These are phyloP conservation scores for Etheostoma nigrum DNA, from an alignment of 2,797 vertebrate genomes.

Conservation along the genomic window DNA sequence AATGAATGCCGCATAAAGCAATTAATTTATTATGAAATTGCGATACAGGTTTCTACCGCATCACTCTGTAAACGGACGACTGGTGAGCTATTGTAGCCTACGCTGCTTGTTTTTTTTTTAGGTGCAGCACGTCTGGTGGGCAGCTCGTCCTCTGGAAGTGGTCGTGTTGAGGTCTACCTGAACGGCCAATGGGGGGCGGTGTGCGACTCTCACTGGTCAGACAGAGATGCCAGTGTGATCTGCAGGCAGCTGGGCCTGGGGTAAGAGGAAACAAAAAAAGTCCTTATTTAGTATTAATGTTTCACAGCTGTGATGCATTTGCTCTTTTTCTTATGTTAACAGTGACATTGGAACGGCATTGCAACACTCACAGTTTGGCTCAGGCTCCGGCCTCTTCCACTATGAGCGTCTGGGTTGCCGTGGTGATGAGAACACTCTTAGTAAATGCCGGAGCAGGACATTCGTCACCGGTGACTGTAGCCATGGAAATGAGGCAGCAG, in stretches of 20 bases:
- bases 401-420: conserved; percentile 91
- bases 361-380: conserved; percentile 82
- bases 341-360: conserved; percentile 90
- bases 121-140: conserved; percentile 88
- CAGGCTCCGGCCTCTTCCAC: conserved; percentile 87
- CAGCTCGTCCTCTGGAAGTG: conserved; percentile 75
- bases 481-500: conserved; percentile 87
- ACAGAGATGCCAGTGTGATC: conserved; percentile 92
- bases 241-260: conserved; percentile 91
- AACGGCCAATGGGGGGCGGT: conserved; percentile 91
- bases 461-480: conserved; percentile 87
- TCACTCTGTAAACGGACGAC: too few relatives aligned
- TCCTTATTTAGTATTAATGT: neutral
- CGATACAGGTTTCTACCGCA: neutral
- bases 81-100: neutral
- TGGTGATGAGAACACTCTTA: conserved; percentile 89
- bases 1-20: neutral
- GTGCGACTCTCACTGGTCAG: conserved; percentile 91
- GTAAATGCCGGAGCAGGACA: conserved; percentile 87
- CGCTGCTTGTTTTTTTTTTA: conserved; percentile 42
- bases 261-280: conserved; percentile 66
- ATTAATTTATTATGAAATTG: neutral
- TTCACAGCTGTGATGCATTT: neutral
- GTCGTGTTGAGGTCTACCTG: conserved; percentile 90
- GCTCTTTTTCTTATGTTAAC: neutral